phyloP scores from a whole-genome alignment of 2,797 vertebrate genomes.

The Gymnoscopelus microlampas region DNA sequence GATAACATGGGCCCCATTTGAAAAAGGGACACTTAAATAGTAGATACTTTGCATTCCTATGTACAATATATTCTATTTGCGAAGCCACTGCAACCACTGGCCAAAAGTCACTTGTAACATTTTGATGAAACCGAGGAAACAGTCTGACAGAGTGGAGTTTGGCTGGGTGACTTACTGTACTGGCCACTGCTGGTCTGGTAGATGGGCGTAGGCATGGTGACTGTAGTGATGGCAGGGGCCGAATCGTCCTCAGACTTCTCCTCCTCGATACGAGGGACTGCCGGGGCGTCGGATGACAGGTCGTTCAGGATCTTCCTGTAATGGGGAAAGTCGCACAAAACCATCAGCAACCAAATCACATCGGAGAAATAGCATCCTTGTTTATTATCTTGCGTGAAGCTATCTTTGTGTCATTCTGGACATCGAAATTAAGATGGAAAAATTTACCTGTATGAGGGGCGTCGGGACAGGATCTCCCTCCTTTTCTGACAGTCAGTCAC shows the following conservation, averaged over 20 bases:
- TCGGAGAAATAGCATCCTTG: neutral
- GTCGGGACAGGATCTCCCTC: conserved; percentile 96
- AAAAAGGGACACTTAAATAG: too few species aligned
- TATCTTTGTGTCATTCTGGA: neutral
- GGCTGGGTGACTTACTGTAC: conserved; percentile 88
- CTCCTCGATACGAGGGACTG: conserved; percentile 96
- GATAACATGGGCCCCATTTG: too few species aligned
- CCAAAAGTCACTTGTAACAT: too few species aligned
- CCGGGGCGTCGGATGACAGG: conserved; percentile 95
- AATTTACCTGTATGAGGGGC: conserved; percentile 95
- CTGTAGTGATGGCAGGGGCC: conserved; percentile 93
- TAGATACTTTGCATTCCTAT: too few species aligned
- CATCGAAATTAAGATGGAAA: neutral
- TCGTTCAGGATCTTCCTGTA: conserved; percentile 98
- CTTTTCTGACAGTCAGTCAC: conserved; percentile 98
- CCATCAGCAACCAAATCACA: conserved; percentile 1
- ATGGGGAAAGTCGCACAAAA: neutral
- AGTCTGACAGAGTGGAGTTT: neutral
- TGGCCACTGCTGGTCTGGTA: conserved; percentile 99
- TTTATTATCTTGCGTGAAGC: too few species aligned
- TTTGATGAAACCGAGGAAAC: neutral
- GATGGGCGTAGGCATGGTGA: conserved; percentile 99
- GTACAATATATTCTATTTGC: too few species aligned
- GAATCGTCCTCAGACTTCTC: conserved; percentile 98
- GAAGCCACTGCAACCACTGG: too few species aligned